Evolutionary conservation across 2,797 vertebrate species (phyloP).

Genomic region (Falco rusticolus): DNA sequence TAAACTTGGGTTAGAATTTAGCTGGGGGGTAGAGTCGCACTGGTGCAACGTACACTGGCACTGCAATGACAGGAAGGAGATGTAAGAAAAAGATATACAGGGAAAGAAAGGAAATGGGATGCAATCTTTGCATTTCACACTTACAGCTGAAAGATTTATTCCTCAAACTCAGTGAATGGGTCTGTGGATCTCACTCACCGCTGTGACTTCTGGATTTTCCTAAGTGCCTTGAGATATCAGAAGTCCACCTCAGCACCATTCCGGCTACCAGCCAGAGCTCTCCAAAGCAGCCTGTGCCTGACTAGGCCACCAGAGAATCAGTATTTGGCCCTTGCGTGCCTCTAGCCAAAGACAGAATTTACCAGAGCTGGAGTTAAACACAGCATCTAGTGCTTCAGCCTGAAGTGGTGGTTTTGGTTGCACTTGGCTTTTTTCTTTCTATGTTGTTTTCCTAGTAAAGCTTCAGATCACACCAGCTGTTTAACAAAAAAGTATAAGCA

Average conservation of each 20-base stretch:
- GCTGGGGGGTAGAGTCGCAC: neutral
- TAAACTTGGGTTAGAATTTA: neutral
- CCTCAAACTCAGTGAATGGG: neutral
- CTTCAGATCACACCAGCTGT: neutral
- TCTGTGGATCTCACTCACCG: neutral
- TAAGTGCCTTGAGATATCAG: neutral
- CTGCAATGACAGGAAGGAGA: neutral
- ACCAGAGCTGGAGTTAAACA: neutral
- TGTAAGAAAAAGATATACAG: neutral
- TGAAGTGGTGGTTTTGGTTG: neutral
- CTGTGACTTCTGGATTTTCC: neutral
- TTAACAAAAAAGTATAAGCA: neutral
- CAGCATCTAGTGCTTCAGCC: neutral
- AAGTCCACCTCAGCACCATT: neutral
- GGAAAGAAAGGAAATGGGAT: neutral
- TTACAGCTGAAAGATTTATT: neutral
- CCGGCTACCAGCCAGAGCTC: neutral
- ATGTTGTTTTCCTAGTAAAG: neutral
- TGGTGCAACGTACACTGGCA: neutral
- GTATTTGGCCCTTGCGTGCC: neutral
- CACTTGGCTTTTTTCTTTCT: neutral
- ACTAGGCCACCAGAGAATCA: neutral
- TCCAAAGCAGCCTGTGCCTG: neutral
- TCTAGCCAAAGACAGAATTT: neutral
- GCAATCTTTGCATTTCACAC: neutral